Conservation (phyloP, 2,888 invertebrate species). For the Hyppa rectilinea region DNA sequence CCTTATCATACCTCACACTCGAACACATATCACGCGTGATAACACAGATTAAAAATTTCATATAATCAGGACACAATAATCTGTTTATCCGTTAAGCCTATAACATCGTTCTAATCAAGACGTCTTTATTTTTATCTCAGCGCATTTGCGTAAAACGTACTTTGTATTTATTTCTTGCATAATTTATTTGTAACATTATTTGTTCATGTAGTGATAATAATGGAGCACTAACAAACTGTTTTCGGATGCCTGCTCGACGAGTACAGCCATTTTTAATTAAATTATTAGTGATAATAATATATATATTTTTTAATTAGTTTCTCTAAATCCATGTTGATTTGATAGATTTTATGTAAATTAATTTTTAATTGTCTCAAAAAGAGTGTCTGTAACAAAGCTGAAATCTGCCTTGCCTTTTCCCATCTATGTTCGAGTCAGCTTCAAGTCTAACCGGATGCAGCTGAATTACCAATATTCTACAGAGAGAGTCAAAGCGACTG, state of each 20-base stretch:
- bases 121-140: constrained; percentile 9
- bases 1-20: constrained; percentile 10
- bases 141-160: constrained; percentile 22
- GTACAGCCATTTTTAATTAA: constrained; percentile 57
- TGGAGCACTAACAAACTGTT: constrained; percentile 56
- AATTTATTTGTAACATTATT: not conserved
- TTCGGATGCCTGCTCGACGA: constrained; percentile 41
- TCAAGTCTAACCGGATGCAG: not conserved
- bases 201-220: constrained; percentile 31
- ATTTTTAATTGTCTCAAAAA: not conserved
- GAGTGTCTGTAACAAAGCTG: not conserved
- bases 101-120: constrained; percentile 13
- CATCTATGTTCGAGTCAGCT: not conserved
- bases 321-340: not conserved
- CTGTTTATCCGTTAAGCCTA: constrained; percentile 13
- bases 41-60: constrained; percentile 8
- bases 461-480: no score
- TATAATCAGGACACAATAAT: constrained; percentile 19
- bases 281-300: constrained; percentile 39
- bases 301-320: not conserved
- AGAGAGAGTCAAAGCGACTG: no score
- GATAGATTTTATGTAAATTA: not conserved
- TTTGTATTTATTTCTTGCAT: constrained; percentile 19
- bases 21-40: constrained; percentile 3
- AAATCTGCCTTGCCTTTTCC: not conserved